These are phyloP conservation scores for Pasiphila rectangulata DNA, from an alignment of 2,888 invertebrate genomes.

Conservation along the genomic window DNA sequence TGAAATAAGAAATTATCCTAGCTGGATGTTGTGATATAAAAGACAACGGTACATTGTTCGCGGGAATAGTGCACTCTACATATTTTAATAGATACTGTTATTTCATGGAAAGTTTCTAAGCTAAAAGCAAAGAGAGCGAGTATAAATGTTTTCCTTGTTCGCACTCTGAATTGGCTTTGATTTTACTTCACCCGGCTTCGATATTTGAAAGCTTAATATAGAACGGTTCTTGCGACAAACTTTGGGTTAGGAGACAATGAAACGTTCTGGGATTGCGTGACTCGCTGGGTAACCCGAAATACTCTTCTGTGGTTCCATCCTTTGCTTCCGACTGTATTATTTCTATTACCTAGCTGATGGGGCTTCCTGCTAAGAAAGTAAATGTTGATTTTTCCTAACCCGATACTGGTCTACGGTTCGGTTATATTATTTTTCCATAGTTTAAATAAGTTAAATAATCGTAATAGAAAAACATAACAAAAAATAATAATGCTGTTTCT, in stretches of 20 bases:
- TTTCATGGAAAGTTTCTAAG: slow-evolving; percentile 41
- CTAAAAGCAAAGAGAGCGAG: slow-evolving; percentile 34
- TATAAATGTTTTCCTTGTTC: slow-evolving; percentile 56
- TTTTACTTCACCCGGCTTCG: slow-evolving; percentile 37
- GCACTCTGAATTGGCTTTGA: slow-evolving; percentile 36
- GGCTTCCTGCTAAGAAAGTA: neutral
- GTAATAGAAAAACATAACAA: neutral
- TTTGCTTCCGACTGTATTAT: slow-evolving; percentile 14
- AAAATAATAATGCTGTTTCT: no score
- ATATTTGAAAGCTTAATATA: slow-evolving; percentile 47
- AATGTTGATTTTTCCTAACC: slow-evolving; percentile 4
- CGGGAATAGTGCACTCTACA: slow-evolving; percentile 26
- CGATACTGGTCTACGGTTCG: neutral
- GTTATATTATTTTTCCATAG: no score
- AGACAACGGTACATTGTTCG: slow-evolving; percentile 24
- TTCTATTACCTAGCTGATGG: neutral
- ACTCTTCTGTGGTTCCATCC: slow-evolving; percentile 24
- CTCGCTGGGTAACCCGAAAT: slow-evolving; percentile 32
- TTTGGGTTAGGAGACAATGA: slow-evolving; percentile 44
- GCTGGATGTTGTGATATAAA: slow-evolving; percentile 1
- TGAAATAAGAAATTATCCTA: no score
- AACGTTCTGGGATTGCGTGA: slow-evolving; percentile 48
- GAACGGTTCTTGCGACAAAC: slow-evolving; percentile 37
- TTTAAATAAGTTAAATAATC: neutral
- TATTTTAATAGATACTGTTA: slow-evolving; percentile 14